Conservation (phyloP, 2,888 invertebrate species). For the Sphinx pinastri region DNA sequence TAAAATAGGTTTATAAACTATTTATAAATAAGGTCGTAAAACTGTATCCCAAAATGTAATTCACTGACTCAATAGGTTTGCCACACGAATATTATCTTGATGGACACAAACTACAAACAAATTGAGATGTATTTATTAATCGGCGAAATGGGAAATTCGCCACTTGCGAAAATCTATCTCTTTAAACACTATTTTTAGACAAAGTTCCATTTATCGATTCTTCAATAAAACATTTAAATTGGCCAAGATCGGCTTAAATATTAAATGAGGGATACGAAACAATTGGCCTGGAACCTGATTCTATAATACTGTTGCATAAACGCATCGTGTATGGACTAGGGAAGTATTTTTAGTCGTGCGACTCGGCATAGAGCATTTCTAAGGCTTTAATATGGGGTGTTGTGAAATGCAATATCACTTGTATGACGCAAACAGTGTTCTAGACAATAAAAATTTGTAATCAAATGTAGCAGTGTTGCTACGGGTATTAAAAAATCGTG, state of each 20-base stretch:
- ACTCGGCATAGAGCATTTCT: constrained; percentile 40
- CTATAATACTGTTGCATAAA: background rate
- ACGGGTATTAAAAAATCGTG: background rate
- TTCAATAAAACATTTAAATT: too few species aligned
- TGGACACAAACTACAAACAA: too few species aligned
- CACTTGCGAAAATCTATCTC: too few species aligned
- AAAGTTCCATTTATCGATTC: too few species aligned
- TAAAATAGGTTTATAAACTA: too few species aligned
- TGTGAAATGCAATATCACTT: constrained; percentile 30
- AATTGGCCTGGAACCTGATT: background rate
- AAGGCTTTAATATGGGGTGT: constrained; percentile 49
- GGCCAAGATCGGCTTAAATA: background rate
- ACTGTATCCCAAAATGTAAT: too few species aligned
- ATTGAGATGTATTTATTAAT: too few species aligned
- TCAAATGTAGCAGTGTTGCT: background rate
- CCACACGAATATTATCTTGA: too few species aligned
- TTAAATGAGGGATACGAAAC: background rate
- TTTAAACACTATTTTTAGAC: too few species aligned
- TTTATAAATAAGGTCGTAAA: too few species aligned
- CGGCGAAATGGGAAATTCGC: too few species aligned
- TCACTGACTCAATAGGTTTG: too few species aligned
- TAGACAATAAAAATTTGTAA: background rate
- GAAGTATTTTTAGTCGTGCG: constrained; percentile 47
- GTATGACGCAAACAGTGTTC: background rate
- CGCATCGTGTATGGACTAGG: constrained; percentile 26